Evolutionary conservation across 2,113 vertebrate species (phyloP).

Genomic region (Nyctibius bracteatus): DNA sequence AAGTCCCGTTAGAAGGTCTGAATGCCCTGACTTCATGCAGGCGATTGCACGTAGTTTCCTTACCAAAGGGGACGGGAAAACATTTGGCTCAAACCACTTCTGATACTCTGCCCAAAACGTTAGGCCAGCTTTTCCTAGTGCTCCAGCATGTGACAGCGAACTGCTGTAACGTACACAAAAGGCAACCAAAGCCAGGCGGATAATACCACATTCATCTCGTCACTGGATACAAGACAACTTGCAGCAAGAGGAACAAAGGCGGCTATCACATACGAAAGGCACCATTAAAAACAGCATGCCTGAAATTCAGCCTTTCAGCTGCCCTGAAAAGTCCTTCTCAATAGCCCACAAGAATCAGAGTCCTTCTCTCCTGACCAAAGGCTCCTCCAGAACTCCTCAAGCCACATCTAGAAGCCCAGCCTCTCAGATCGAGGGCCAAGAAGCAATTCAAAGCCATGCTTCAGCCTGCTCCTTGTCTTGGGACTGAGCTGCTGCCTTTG

Average conservation of each 20-base stretch:
- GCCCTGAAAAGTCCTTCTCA: not conserved
- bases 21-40: not conserved
- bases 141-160: slow-evolving; percentile 48
- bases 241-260: slow-evolving; percentile 34
- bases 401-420: not conserved
- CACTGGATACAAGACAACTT: not conserved
- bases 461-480: not conserved
- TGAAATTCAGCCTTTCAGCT: not conserved
- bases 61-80: not conserved
- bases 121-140: slow-evolving; percentile 6
- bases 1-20: not conserved
- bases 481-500: not conserved
- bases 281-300: not conserved
- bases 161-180: slow-evolving; percentile 1
- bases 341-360: not conserved
- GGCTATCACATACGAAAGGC: slow-evolving; percentile 22
- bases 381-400: not conserved
- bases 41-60: not conserved
- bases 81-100: not conserved
- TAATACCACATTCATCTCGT: slow-evolving; percentile 43
- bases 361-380: slow-evolving; percentile 8
- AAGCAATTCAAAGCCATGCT: not conserved
- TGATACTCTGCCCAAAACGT: slow-evolving; percentile 6
- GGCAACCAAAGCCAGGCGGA: not conserved
- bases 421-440: not conserved